Evolutionary conservation across 37 sponge, comb jelly and placozoan genomes (phyloP), one percentile per base, ranked within the genome.

Genomic region (Cladorhizidae sp.): DNA sequence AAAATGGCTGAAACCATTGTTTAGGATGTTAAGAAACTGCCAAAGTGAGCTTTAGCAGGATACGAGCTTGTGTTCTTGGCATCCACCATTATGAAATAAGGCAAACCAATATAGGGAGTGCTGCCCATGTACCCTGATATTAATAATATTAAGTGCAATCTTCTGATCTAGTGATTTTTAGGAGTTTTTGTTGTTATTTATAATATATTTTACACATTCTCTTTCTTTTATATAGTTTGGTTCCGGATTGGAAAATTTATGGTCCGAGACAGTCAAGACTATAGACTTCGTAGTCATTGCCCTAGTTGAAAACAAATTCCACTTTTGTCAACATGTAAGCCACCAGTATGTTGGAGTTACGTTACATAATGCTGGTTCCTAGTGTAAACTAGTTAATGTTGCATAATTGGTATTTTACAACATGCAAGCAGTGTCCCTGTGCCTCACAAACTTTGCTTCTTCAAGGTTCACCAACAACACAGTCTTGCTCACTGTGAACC

Each of bases 281-380:
- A 55, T 45, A 52, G 80, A 79, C 56, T 55, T 51, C 56, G 67
- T 79, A n/a, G 70, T 79, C 2, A 32, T 79, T 29, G 80, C 56
- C 1, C 70, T 57, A 23, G 55, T 79, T 14, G 56, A 79, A 42
- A 54, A 79, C n/a, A 11, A 51, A 5, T 21, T 68, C 23, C 69
- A 79, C 50, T 38, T n/a, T n/a, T 68, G 56, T 55, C 68, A 23
- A 67, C 79, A 28, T n/a, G 69, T 79, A 33, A 67, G 69, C 22
- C 12, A 26, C 55, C 26, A 17, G 58, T 26, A 33, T 37, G 55
- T 74, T 1, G 28, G 7, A n/a, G 45, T 55, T 15, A 36, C 56
- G 33, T 7, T 40, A 54, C 55, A 54, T 26, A 23, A 28, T 12
- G 3, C n/a, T n/a, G n/a, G n/a, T n/a, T n/a, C n/a, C n/a, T n/a